These are phyloP conservation scores for Tuta absoluta DNA, from an alignment of 2,888 invertebrate genomes.

Conservation along the genomic window DNA sequence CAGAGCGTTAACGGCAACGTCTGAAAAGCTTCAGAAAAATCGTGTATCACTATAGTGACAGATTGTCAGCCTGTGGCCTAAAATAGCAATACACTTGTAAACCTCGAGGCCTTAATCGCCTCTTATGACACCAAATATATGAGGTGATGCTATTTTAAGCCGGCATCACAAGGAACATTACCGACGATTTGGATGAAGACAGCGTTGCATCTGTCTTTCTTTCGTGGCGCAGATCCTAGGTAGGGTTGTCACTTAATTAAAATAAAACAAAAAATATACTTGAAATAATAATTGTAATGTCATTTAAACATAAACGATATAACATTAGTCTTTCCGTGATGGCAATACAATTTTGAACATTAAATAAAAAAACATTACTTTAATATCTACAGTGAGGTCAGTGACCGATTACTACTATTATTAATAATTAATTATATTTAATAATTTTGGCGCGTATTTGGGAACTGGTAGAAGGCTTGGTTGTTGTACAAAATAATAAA, in stretches of 20 bases:
- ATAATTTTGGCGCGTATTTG: constrained; percentile 28
- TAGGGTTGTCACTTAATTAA: background rate
- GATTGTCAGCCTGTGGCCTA: too few species aligned
- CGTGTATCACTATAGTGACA: too few species aligned
- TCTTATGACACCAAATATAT: too few species aligned
- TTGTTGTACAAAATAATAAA: background rate
- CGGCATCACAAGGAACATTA: too few species aligned
- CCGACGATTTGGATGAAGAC: too few species aligned
- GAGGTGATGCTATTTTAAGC: too few species aligned
- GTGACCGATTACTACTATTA: constrained; percentile 27
- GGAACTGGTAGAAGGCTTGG: constrained; percentile 21
- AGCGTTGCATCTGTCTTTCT: too few species aligned
- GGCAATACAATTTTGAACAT: constrained; percentile 79
- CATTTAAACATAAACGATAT: constrained; percentile 52
- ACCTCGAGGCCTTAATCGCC: too few species aligned
- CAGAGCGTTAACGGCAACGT: too few species aligned
- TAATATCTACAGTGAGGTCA: constrained; percentile 46
- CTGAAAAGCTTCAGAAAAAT: too few species aligned
- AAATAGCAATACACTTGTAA: too few species aligned
- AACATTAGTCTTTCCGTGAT: constrained; percentile 78
- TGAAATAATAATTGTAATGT: constrained; percentile 49
- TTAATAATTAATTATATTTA: constrained; percentile 4
- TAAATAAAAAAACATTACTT: constrained; percentile 53
- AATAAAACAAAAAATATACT: constrained; percentile 38
- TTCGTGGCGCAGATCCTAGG: too few species aligned